phyloP scores from a whole-genome alignment of 1,140 invertebrate genomes.

The Centruroides vittatus region DNA sequence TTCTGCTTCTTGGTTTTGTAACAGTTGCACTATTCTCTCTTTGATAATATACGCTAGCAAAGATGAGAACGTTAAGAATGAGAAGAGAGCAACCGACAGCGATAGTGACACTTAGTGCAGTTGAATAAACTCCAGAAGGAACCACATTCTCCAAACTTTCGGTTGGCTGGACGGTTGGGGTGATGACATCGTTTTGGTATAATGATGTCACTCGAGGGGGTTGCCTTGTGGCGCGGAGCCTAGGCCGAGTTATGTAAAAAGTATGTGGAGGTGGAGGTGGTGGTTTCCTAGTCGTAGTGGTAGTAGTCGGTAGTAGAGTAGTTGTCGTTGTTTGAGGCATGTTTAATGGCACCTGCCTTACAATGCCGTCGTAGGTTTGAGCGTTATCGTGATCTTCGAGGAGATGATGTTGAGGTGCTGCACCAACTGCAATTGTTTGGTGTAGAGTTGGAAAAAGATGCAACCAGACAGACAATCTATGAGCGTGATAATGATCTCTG shows the following conservation, averaged over 20 bases:
- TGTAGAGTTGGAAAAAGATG: conserved; percentile 92
- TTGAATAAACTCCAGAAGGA: conserved; percentile 49
- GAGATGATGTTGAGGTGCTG: conserved; percentile 48
- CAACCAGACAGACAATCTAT: conserved; percentile 86
- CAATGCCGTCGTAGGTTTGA: conserved; percentile 31
- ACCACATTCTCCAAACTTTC: background rate
- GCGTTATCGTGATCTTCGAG: conserved; percentile 44
- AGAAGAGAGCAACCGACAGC: conserved; percentile 78
- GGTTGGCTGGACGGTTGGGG: background rate
- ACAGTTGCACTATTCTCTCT: conserved; percentile 41
- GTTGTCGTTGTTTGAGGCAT: background rate
- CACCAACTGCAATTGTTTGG: conserved; percentile 41
- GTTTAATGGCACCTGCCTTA: background rate
- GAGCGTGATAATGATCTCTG: conserved; percentile 87
- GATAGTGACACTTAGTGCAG: conserved; percentile 78
- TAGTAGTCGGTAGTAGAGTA: background rate
- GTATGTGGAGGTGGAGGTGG: too few relatives aligned
- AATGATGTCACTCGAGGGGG: background rate
- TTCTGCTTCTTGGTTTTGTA: conserved; percentile 8
- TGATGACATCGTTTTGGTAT: too few relatives aligned
- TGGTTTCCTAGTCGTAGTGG: background rate
- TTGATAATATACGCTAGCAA: conserved; percentile 82
- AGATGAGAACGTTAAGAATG: conserved; percentile 79
- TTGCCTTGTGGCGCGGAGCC: background rate
- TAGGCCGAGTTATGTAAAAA: too few relatives aligned